Evolutionary conservation across 92 coral and sea anemone species (phyloP), one percentile per base, ranked within the genome.

Genomic region (Siderastrea radians): DNA sequence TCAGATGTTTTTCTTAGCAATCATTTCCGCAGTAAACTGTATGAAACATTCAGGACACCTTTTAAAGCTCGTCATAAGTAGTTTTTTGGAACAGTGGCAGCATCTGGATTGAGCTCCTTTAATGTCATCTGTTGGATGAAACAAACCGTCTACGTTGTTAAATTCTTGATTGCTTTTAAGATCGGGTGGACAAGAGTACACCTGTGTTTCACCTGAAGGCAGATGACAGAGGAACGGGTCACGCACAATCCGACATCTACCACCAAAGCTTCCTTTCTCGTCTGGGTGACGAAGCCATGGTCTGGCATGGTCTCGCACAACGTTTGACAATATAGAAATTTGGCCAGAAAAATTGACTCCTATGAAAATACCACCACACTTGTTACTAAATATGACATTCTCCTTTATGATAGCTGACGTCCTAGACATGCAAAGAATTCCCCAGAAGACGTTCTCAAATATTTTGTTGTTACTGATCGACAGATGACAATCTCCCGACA

Each of bases 401-500:
- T 78, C 76, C 44, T 15, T 49, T 15, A 93, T 66, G 51, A 16
- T 57, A 7, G 84, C 89, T 61, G 84, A 77, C 10, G 94, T 87
- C 13, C 66, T 53, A 61, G 79, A 49, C 59, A 44, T 75, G 47
- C 83, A 72, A 14, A 14, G 65, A 50, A 93, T 91, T 5, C 94
- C 94, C 83, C 68, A 86, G 47, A 87, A 90, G 13, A 55, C 67
- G 52, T 90, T 93, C 78, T 93, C 90, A 70, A 87, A 93, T 55
- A 93, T 90, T 19, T 84, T 38, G 64, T 93, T 93, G 69, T 26
- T 72, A 26, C 5, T n/a, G 54, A 85, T 65, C 48, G 64, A 38
- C 38, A 75, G 50, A 11, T 68, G 49, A 74, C 49, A 19, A 44
- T 72, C 74, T 0, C 60, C 0, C 52, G 47, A 67, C 1, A 85